These are phyloP conservation scores for Andrena hattorfiana DNA, from an alignment of 2,888 invertebrate genomes.

Conservation along the genomic window DNA sequence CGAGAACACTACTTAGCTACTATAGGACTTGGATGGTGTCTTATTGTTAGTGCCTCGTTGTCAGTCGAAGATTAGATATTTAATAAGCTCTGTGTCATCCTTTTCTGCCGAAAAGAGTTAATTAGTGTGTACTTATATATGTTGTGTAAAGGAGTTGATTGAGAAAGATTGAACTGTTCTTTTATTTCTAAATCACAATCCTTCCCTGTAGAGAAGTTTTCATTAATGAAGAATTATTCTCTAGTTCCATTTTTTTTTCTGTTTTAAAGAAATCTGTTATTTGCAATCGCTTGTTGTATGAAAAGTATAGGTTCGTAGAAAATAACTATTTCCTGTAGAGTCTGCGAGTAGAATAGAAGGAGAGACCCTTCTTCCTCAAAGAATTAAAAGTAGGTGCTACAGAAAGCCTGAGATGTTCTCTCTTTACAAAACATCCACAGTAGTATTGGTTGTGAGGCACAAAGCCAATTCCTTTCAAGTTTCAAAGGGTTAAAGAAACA, in stretches of 20 bases:
- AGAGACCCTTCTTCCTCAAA: constrained; percentile 1
- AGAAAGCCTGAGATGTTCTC: constrained; percentile 12
- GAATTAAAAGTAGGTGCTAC: constrained; percentile 9
- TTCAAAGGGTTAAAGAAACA: constrained; percentile 6
- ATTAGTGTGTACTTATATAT: no score
- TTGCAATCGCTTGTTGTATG: neutral
- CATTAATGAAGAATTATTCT: neutral
- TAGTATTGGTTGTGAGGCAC: neutral
- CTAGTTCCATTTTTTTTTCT: neutral
- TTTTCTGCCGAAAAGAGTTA: no score
- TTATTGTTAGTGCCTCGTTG: no score
- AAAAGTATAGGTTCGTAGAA: neutral
- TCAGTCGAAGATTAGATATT: no score
- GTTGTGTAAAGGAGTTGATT: no score
- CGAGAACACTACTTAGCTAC: no score
- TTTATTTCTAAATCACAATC: neutral
- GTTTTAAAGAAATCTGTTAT: neutral
- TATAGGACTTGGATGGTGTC: no score
- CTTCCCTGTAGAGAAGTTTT: neutral
- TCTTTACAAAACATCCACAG: constrained; percentile 35
- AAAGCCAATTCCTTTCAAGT: constrained; percentile 26
- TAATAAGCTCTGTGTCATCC: no score
- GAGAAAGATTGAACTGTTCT: no score
- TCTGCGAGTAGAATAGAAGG: neutral
- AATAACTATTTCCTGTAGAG: neutral